Evolutionary conservation across 2,888 invertebrate species (phyloP).

Genomic region (Emmelina monodactyla): DNA sequence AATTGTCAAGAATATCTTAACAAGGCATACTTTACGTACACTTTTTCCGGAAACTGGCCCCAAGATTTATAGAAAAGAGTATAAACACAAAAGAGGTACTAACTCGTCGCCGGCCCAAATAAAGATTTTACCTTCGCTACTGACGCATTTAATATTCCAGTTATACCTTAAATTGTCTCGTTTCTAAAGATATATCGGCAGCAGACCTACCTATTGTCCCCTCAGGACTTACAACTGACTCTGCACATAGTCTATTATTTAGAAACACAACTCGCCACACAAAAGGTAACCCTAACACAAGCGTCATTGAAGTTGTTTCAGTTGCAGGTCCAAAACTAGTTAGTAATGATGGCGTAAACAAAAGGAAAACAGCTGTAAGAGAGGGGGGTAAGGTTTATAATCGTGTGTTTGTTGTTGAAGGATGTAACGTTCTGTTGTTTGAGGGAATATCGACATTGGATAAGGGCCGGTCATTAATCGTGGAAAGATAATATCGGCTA

Average conservation of each 20-base stretch:
- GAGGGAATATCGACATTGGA: slow-evolving; percentile 41
- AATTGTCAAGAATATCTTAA: too few relatives aligned
- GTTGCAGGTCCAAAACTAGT: slow-evolving; percentile 3
- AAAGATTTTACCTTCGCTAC: slow-evolving; percentile 18
- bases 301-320: background rate
- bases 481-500: slow-evolving; percentile 51
- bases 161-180: slow-evolving; percentile 56
- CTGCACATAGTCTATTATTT: slow-evolving; percentile 18
- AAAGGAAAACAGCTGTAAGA: slow-evolving; percentile 12
- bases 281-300: slow-evolving; percentile 17
- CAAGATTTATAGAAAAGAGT: slow-evolving; percentile 2
- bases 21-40: too few relatives aligned
- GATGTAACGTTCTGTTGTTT: slow-evolving; percentile 24
- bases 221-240: slow-evolving; percentile 41
- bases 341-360: slow-evolving; percentile 13
- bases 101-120: slow-evolving; percentile 12
- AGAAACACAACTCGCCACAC: slow-evolving; percentile 13
- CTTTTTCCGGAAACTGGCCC: background rate
- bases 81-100: background rate
- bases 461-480: slow-evolving; percentile 58
- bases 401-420: slow-evolving; percentile 10
- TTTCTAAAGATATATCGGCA: slow-evolving; percentile 50
- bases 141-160: slow-evolving; percentile 47
- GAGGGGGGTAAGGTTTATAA: slow-evolving; percentile 17
- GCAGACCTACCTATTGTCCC: slow-evolving; percentile 56